These are phyloP conservation scores for Hypsibius dujardini DNA, from an alignment of 1,140 invertebrate genomes.

Conservation along the genomic window DNA sequence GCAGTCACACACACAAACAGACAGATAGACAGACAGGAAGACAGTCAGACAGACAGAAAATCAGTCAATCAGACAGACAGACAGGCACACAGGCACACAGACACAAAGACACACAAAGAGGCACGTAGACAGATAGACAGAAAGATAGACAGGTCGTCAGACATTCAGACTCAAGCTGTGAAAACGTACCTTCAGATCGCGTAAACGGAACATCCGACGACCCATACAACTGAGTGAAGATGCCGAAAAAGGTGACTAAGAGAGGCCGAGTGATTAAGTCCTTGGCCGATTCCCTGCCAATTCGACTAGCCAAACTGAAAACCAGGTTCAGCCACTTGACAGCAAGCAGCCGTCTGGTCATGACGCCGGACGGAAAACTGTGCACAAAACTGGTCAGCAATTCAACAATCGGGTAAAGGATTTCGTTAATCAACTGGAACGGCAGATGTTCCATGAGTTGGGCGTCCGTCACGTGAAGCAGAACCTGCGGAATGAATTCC, in stretches of 20 bases:
- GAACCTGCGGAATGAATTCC: slow-evolving; percentile 42
- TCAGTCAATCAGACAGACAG: too few species aligned
- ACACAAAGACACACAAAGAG: too few species aligned
- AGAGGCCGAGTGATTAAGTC: neutral
- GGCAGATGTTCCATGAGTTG: slow-evolving; percentile 64
- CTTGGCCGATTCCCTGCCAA: neutral
- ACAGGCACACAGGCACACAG: too few species aligned
- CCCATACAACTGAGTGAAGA: neutral
- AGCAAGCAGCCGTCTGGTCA: neutral
- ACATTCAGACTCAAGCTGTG: too few species aligned
- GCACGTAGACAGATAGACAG: too few species aligned
- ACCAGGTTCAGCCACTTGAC: neutral
- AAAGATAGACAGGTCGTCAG: too few species aligned
- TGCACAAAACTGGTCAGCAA: slow-evolving; percentile 3
- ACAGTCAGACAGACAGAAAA: too few species aligned
- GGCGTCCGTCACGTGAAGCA: slow-evolving; percentile 57
- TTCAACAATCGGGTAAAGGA: neutral
- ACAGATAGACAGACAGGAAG: too few species aligned
- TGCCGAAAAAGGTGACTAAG: slow-evolving; percentile 2
- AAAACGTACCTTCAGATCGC: too few species aligned
- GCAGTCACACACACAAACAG: too few species aligned
- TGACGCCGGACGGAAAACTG: neutral
- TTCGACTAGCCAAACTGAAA: neutral
- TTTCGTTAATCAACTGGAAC: slow-evolving; percentile 25
- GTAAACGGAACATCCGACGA: neutral